Evolutionary conservation across 1,140 invertebrate species (phyloP), one percentile per base, ranked within the genome.

Genomic region (Drosophila equinoxialis): DNA sequence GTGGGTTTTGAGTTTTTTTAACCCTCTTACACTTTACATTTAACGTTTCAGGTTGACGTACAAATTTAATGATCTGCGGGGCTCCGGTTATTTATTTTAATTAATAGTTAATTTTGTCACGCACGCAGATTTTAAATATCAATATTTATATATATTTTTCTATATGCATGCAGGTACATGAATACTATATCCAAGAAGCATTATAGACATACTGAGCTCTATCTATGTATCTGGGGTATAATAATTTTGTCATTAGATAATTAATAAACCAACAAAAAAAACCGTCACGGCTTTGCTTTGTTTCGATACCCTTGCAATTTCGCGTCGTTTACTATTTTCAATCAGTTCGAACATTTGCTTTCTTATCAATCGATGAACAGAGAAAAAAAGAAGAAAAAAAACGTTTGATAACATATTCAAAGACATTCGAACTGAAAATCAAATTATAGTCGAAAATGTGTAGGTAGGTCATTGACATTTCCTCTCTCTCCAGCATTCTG

Each of bases 41-140:
- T 63, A 71, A 33, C 48, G 79, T 39, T 39, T 39, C 37, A 39
- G 57, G 73, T 54, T 68, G 61, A 75, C 62, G 39, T 39, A 64
- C 54, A 23, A 48, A 65, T 76, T 42, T 17, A 45, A 51, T 8
- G 20, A 51, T 59, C 58, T 41, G 41, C 23, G 30, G 10, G 30
- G 10, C 23, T 33, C 26, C 55, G 57, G 42, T 68, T 62, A 23
- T 39, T 39, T 39, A 39, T 39, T 39, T 39, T 39, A 35, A 17
- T 14, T 64, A 65, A 14, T 63, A 58, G 60, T 69, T 74, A 23
- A 26, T 62, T 70, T 74, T 86, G 74, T 85, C 81, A 85, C 78
- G 81, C 78, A 74, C 77, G 81, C 37, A 39, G 67, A 63, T 65
- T 64, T 65, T 35, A 35, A 85, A 69, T 68, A 85, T 85, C 78